A percentile compares a stretch with the other conserved stretches of the same genome.
Evolutionary conservation across 2,797 vertebrate species (phyloP).

Genomic region (Erethizon dorsatum): DNA sequence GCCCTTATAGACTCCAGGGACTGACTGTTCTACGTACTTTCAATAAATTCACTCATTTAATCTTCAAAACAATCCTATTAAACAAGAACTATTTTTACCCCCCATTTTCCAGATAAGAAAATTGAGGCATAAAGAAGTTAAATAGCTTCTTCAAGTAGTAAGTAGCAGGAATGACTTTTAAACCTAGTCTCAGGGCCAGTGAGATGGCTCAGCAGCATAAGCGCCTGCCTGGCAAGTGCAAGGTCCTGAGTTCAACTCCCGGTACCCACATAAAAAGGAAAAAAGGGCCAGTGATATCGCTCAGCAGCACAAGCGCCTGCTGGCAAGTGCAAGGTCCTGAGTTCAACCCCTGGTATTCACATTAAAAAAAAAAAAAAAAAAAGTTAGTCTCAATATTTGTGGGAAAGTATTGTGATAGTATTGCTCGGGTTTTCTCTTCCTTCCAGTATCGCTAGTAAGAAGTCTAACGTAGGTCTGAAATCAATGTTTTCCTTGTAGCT

Average conservation of each 20-base stretch:
- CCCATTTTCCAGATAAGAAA: conserved; percentile 35
- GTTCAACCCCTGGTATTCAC: too few species aligned
- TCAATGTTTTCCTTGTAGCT: not conserved
- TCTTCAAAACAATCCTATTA: not conserved
- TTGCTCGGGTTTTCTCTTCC: not conserved
- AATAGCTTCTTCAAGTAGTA: not conserved
- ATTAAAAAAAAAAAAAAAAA: too few species aligned
- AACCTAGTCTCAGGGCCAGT: not conserved
- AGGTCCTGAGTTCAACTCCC: too few species aligned
- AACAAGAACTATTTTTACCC: not conserved
- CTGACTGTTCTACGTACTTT: not conserved
- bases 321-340: too few species aligned
- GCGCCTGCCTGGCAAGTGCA: too few species aligned
- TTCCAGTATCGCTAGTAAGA: not conserved
- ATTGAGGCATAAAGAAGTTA: not conserved
- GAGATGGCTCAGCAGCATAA: too few species aligned
- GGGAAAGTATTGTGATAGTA: not conserved
- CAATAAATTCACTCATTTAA: not conserved
- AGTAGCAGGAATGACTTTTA: not conserved
- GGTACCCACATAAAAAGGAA: too few species aligned
- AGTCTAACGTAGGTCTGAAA: not conserved
- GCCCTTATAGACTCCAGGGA: not conserved
- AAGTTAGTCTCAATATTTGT: not conserved
- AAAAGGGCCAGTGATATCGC: too few species aligned
- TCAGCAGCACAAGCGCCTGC: too few species aligned